Conservation (phyloP, 1,140 invertebrate genomes). For the Brachionus manjavacas region DNA sequence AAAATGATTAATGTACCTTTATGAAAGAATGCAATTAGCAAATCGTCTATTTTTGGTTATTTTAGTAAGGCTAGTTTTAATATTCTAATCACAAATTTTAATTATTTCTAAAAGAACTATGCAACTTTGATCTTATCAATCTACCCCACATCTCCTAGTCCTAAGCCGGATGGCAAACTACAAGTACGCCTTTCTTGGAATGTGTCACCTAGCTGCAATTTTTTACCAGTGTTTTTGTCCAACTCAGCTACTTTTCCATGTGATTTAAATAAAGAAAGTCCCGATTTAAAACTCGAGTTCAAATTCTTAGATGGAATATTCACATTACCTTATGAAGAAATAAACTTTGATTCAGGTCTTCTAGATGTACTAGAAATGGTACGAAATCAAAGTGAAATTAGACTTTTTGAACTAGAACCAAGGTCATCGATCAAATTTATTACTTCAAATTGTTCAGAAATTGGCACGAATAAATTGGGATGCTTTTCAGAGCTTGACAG, state of each 20-base stretch:
- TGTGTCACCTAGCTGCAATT: neutral
- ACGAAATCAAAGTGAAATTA: neutral
- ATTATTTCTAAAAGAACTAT: neutral
- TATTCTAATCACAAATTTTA: neutral
- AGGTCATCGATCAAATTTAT: neutral
- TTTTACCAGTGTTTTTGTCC: neutral
- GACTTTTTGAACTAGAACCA: neutral
- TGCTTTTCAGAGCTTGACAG: neutral
- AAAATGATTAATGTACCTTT: slow-evolving; percentile 12
- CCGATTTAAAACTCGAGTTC: neutral
- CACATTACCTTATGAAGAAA: neutral
- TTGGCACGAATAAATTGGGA: neutral
- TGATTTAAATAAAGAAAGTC: neutral
- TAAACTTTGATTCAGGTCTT: neutral
- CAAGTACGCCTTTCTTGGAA: neutral
- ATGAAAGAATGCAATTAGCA: neutral
- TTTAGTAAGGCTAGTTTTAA: neutral
- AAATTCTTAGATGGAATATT: neutral
- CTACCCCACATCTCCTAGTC: neutral
- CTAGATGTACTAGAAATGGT: neutral
- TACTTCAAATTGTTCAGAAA: neutral
- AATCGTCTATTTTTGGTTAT: neutral
- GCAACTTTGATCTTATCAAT: neutral
- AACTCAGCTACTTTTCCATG: neutral
- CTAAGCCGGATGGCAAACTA: neutral